Evolutionary conservation across 2,797 vertebrate genomes (phyloP).

Genomic region (Sardinella longiceps): DNA sequence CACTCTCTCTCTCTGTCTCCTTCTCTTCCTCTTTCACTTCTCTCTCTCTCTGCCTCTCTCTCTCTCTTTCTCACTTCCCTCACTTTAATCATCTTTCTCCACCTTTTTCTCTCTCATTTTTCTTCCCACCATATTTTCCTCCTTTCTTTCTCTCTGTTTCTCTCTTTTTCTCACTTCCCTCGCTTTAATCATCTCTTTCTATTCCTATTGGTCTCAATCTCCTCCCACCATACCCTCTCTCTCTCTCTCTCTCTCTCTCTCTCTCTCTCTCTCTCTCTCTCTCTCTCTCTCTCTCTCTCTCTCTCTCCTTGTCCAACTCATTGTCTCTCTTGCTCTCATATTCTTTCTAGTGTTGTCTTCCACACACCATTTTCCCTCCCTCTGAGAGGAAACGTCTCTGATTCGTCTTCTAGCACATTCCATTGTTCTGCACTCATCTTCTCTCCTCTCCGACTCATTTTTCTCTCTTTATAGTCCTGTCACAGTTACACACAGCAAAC

Average conservation of each 20-base stretch:
- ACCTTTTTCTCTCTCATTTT: too few species aligned
- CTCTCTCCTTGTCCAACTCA: too few species aligned
- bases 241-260: neutral
- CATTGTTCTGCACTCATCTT: neutral
- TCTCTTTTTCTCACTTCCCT: neutral
- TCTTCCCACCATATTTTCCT: too few species aligned
- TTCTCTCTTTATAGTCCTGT: slow-evolving; percentile 30
- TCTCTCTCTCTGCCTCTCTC: too few species aligned
- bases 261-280: neutral
- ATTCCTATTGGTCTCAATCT: too few species aligned
- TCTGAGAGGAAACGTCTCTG: too few species aligned
- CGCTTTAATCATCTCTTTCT: neutral
- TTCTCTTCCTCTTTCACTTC: neutral
- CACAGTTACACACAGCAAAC: neutral
- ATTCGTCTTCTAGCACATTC: neutral
- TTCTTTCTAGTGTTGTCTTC: neutral
- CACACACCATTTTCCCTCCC: neutral
- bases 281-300: neutral
- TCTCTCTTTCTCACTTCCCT: too few species aligned
- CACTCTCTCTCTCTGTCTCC: too few species aligned
- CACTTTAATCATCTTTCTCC: too few species aligned
- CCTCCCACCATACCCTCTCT: neutral
- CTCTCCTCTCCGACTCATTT: neutral
- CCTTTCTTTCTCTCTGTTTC: neutral
- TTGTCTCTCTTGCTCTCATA: neutral